Base-by-base conservation (phyloP, 2,888 invertebrate genomes). In the Ormyrus labotus region DNA sequence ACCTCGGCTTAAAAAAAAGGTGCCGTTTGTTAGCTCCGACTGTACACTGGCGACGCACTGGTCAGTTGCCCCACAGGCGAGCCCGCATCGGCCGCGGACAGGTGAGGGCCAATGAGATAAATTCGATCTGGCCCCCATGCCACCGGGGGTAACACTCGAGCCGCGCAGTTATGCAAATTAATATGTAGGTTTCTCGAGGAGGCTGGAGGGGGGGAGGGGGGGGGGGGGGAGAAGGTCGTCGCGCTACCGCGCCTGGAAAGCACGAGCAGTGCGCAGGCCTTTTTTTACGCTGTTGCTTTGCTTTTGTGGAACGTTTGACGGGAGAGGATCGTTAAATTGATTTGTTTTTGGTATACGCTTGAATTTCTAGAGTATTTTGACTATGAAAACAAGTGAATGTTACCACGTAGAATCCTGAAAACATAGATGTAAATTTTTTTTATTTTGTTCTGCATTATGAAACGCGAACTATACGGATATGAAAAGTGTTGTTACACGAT, bases 101-200 rank as follows among this genome's bases (percentile, higher is more conserved):
- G 90, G 90, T 90, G 90, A 90, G 90, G 88, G 87, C 87, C 88
- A 86, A 87, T 86, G 86, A 90, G 89, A 90, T 90, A 90, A 90
- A 90, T 90, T 90, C 88, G 90, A 90, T 90, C 90, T 89, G 88
- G 88, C 90, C 90, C 90, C 88, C 88, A 90, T 90, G 86, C 84
- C 84, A 11, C 45, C 13, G 53, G 9, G 73, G 53, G 47, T 58
- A 60, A 45, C 11, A 9, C 61, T 65, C 53, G 83, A 84, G 86
- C 83, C 83, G 83, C 82, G 84, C 84, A 87, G 87, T 89, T 88
- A 88, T 87, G 87, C 87, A 86, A 87, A 87, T 87, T 85, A 83
- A 84, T 81, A 83, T 80, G 82, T 81, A 78, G 85, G 83, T 81
- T 82, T 83, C 76, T 83, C 79, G 83, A 34, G 34, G 11, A n/a